These are phyloP conservation scores for Eunapius fragilis DNA, from an alignment of 37 sponge, comb jelly and placozoan species.

Conservation along the genomic window DNA sequence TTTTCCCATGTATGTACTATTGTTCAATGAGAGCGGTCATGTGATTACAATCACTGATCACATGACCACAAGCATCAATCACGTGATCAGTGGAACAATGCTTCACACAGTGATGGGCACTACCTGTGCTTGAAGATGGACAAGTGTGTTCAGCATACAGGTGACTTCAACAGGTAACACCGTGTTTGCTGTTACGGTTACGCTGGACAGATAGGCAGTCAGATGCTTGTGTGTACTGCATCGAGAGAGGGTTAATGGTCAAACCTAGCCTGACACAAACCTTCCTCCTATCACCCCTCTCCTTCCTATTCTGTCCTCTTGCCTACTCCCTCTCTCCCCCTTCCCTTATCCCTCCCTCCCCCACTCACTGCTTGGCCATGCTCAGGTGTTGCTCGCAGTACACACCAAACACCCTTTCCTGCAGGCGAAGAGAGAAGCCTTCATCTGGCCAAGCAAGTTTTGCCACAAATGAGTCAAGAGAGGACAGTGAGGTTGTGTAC, in stretches of 20 bases:
- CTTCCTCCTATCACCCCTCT: background rate
- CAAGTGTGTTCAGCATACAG: conserved; percentile 58
- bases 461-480: conserved; percentile 36
- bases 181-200: background rate
- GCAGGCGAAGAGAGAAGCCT: conserved; percentile 15
- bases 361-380: conserved; percentile 33
- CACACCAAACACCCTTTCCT: conserved; percentile 11
- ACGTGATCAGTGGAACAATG: background rate
- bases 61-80: no score
- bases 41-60: no score
- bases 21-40: no score
- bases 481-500: conserved; percentile 36
- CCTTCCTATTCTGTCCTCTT: background rate
- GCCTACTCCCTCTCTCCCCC: background rate
- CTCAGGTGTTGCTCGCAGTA: conserved; percentile 21
- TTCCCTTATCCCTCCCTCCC: background rate
- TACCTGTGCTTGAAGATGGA: conserved; percentile 45
- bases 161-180: conserved; percentile 18
- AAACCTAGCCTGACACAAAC: no score
- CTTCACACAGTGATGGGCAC: background rate
- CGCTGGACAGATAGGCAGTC: background rate
- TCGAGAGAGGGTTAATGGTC: background rate
- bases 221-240: background rate
- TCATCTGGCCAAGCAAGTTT: conserved; percentile 60
- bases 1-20: no score